These are phyloP conservation scores for Ceriagrion tenellum DNA, from an alignment of 2,888 invertebrate genomes.

Conservation along the genomic window DNA sequence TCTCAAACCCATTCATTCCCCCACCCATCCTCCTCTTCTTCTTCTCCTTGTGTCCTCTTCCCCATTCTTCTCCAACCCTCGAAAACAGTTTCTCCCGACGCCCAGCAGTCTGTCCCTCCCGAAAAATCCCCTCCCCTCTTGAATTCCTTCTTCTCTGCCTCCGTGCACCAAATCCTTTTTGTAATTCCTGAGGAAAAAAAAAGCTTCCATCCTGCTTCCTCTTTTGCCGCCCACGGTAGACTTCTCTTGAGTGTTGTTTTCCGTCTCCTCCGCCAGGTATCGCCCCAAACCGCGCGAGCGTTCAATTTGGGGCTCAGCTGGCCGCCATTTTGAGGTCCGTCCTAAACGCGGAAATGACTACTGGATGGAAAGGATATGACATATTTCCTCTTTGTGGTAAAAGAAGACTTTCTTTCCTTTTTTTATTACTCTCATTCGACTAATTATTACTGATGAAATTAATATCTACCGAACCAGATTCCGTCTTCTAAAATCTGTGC, in stretches of 20 bases:
- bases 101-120: background rate
- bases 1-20: background rate
- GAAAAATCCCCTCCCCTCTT: background rate
- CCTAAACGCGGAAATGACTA: background rate
- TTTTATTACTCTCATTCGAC: background rate
- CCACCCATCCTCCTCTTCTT: background rate
- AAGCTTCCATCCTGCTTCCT: background rate
- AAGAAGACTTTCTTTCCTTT: background rate
- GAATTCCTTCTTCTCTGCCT: background rate
- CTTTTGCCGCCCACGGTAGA: background rate
- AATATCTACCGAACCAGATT: too few species aligned
- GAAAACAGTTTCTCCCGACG: conserved; percentile 28
- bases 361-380: too few species aligned
- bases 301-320: background rate
- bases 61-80: conserved; percentile 1
- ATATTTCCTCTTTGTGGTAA: too few species aligned
- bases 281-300: background rate
- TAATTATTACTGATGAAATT: too few species aligned
- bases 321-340: background rate
- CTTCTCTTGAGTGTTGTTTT: background rate
- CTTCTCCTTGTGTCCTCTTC: background rate
- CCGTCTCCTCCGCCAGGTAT: background rate
- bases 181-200: background rate
- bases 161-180: conserved; percentile 6
- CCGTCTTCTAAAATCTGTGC: too few species aligned